Evolutionary conservation across 2,797 vertebrate genomes (phyloP).

Genomic region (Fundulus diaphanus): DNA sequence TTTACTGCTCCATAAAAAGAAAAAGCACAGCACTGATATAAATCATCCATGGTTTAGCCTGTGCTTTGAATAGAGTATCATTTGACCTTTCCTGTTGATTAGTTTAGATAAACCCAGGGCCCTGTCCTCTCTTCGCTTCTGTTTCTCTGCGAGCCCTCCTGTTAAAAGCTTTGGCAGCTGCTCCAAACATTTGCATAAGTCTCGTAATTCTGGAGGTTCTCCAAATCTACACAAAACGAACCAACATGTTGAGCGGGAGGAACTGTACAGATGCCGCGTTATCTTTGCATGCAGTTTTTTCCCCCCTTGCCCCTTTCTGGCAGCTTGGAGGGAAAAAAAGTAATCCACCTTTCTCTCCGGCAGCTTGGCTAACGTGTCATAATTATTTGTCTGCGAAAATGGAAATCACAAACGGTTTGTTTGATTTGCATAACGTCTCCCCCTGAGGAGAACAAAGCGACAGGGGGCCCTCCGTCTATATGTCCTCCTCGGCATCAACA

Average conservation of each 20-base stretch:
- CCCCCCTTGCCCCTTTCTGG: neutral
- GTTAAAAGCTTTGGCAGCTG: slow-evolving; percentile 13
- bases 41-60: slow-evolving; percentile 37
- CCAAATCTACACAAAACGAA: neutral
- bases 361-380: slow-evolving; percentile 24
- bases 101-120: slow-evolving; percentile 32
- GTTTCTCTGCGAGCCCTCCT: neutral
- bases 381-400: slow-evolving; percentile 55
- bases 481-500: slow-evolving; percentile 71
- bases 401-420: slow-evolving; percentile 73
- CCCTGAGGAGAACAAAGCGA: slow-evolving; percentile 41
- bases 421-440: slow-evolving; percentile 78
- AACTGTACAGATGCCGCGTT: neutral
- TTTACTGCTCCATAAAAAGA: slow-evolving; percentile 10
- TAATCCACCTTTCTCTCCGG: neutral
- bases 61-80: slow-evolving; percentile 52
- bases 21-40: slow-evolving; percentile 69
- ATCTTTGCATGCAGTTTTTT: neutral
- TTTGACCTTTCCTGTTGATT: slow-evolving; percentile 29
- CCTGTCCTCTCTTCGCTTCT: slow-evolving; percentile 30
- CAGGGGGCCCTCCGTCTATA: slow-evolving; percentile 41
- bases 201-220: neutral
- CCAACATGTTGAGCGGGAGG: neutral
- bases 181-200: slow-evolving; percentile 38
- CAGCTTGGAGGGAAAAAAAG: neutral